Evolutionary conservation across 1,140 invertebrate genomes (phyloP), one percentile per base, ranked within the genome.

Genomic region (Telenomus remus): DNA sequence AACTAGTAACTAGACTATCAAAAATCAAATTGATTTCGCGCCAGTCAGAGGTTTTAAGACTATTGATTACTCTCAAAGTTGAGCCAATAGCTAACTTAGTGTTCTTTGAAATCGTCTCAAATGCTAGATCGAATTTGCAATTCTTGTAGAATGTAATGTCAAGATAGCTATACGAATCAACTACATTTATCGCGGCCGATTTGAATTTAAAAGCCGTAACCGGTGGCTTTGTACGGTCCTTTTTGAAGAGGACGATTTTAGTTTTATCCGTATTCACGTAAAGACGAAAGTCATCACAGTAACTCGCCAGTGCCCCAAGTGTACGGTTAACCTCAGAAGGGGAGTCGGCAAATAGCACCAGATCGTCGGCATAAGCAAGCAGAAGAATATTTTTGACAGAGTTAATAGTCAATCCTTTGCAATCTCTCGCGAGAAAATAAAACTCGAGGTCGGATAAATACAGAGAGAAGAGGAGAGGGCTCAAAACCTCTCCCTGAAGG

Each of bases 401-500:
- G n/a, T 59, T 14, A n/a, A 59, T 1, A 12, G 7, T 37, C 13
- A 59, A 6, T 0, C 56, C 44, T 16, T 33, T 37, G 35, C 56
- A 59, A 0, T 35, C 44, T 0, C 39, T 9, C 10, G n/a, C 44
- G 9, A 1, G 27, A 12, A 63, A 15, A 35, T 12, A 63, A 14
- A 6, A 0, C n/a, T 63, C 49, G 0, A 63, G n/a, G n/a, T 63
- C 59, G 8, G 59, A 19, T 6, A 63, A 7, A 42, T 34, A 51
- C 9, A 63, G 7, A 6, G 49, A 50, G 34, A 63, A 63, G 11
- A 63, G 39, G 8, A 69, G 9, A 10, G 48, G 49, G 8, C 59
- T 63, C 0, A 35, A 4, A 13, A 53, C 11, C 16, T 63, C 59
- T 1, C 59, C 59, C 12, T 63, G 59, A 1, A 63, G 39, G 0